Percentiles rank a stretch among this genome's conserved stretches.
These are phyloP conservation scores for Protonemura montana DNA, from an alignment of 2,888 invertebrate genomes.

Conservation along the genomic window DNA sequence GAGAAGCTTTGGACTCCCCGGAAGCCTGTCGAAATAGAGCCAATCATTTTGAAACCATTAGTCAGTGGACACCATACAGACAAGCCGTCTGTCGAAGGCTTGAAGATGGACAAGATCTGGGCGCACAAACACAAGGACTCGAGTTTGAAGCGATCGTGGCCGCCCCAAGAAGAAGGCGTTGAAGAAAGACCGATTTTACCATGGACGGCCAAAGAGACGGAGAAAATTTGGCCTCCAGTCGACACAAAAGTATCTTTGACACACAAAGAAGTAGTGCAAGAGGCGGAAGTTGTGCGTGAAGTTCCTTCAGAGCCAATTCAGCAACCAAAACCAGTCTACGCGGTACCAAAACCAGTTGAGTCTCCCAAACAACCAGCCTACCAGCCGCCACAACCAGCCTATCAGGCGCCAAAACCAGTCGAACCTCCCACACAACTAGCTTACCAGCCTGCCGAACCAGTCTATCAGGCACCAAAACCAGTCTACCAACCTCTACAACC, in stretches of 20 bases:
- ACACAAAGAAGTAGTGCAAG: slow-evolving; percentile 43
- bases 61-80: slow-evolving; percentile 49
- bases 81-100: slow-evolving; percentile 69
- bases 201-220: slow-evolving; percentile 58
- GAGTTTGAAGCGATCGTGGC: slow-evolving; percentile 63
- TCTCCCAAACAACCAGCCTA: slow-evolving; percentile 15
- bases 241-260: slow-evolving; percentile 40
- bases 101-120: slow-evolving; percentile 76
- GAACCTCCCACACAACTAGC: slow-evolving; percentile 51
- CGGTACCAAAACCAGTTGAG: slow-evolving; percentile 23
- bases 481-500: slow-evolving; percentile 21
- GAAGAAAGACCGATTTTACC: slow-evolving; percentile 54
- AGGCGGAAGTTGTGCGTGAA: slow-evolving; percentile 45
- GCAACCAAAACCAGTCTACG: not conserved
- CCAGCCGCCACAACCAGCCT: slow-evolving; percentile 38
- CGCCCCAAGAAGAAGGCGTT: slow-evolving; percentile 57
- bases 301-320: slow-evolving; percentile 40
- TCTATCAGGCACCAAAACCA: not conserved
- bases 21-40: slow-evolving; percentile 50
- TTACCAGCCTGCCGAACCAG: not conserved
- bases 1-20: slow-evolving; percentile 57
- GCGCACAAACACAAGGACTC: slow-evolving; percentile 62
- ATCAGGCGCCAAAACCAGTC: slow-evolving; percentile 48
- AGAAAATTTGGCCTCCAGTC: slow-evolving; percentile 56
- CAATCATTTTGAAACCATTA: slow-evolving; percentile 40